phyloP scores from a whole-genome alignment of 1,140 invertebrate genomes.

The Ips typographus region DNA sequence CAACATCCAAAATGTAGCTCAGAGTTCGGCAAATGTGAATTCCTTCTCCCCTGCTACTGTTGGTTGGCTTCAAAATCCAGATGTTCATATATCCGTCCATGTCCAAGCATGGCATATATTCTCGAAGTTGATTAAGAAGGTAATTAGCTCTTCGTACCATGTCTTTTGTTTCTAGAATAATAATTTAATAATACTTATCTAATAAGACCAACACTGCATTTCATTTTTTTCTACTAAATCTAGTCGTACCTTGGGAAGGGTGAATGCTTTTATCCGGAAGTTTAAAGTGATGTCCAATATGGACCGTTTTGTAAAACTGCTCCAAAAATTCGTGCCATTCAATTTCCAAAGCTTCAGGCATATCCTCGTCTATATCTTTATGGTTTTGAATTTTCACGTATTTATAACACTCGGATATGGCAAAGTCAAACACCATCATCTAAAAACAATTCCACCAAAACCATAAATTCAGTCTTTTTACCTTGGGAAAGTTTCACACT shows the following conservation, averaged over 20 bases:
- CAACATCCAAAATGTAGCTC: slow-evolving; percentile 65
- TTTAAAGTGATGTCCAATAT: slow-evolving; percentile 48
- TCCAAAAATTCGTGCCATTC: slow-evolving; percentile 75
- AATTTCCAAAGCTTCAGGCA: slow-evolving; percentile 51
- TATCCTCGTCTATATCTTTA: slow-evolving; percentile 56
- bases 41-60: slow-evolving; percentile 83
- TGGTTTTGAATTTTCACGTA: slow-evolving; percentile 55
- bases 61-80: slow-evolving; percentile 92
- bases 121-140: slow-evolving; percentile 62
- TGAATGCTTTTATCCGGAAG: slow-evolving; percentile 50
- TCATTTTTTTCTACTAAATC: background rate
- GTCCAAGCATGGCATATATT: slow-evolving; percentile 64
- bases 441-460: background rate
- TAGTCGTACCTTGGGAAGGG: slow-evolving; percentile 10
- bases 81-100: slow-evolving; percentile 81
- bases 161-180: slow-evolving; percentile 42
- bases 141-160: slow-evolving; percentile 56
- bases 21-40: slow-evolving; percentile 60
- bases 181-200: background rate
- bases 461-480: background rate
- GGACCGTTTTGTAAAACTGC: slow-evolving; percentile 57
- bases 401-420: slow-evolving; percentile 59
- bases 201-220: no score
- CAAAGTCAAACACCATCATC: slow-evolving; percentile 57
- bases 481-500: slow-evolving; percentile 1